Evolutionary conservation across 2,797 vertebrate species (phyloP).

Genomic region (Muscicapa striata): DNA sequence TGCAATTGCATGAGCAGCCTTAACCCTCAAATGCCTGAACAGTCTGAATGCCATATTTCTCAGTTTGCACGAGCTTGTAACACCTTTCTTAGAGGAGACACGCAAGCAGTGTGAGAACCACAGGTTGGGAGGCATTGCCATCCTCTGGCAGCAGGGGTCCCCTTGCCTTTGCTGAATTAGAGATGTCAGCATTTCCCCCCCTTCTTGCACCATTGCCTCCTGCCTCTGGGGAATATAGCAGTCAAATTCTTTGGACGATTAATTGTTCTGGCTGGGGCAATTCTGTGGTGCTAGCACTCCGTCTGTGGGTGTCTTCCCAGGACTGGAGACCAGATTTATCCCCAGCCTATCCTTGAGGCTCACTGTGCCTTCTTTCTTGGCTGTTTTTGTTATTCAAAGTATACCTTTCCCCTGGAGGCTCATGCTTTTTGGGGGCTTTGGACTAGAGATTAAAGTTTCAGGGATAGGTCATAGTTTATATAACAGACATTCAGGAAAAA

Average conservation of each 20-base stretch:
- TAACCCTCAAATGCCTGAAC: not conserved
- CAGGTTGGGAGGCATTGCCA: not conserved
- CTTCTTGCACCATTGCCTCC: rapidly evolving
- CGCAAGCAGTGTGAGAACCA: rapidly evolving
- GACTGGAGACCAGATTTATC: not conserved
- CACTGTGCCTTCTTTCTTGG: not conserved
- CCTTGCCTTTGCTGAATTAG: not conserved
- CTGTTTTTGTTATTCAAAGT: not conserved
- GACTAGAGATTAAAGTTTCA: not conserved
- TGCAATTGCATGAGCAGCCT: not conserved
- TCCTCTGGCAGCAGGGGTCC: not conserved
- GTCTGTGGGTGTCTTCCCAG: not conserved
- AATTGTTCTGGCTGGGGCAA: not conserved
- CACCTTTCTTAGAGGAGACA: rapidly evolving
- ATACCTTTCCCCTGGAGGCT: not conserved
- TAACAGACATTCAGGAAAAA: not conserved
- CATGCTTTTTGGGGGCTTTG: not conserved
- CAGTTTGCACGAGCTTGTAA: rapidly evolving
- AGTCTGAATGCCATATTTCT: rapidly evolving
- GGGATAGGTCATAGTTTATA: not conserved
- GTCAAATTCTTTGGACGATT: not conserved
- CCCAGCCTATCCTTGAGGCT: not conserved
- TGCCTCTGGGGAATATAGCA: not conserved
- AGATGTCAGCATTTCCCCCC: not conserved
- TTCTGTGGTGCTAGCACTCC: not conserved